These are phyloP conservation scores for Eupithecia abbreviata DNA, from an alignment of 2,888 invertebrate species.

Conservation along the genomic window DNA sequence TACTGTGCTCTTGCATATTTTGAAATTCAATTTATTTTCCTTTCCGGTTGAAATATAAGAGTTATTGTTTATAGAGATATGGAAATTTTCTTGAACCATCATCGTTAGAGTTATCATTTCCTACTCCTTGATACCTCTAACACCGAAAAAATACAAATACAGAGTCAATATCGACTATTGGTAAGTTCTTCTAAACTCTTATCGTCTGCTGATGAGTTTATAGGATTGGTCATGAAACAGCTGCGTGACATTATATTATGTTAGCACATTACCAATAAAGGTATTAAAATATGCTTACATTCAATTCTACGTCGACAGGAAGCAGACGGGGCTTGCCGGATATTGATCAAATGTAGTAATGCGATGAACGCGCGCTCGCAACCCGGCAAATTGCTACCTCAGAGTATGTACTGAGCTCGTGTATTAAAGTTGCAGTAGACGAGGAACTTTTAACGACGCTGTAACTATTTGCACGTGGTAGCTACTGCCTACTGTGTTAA, in stretches of 20 bases:
- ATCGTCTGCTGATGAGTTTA: background rate
- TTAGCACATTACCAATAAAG: background rate
- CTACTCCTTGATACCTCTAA: too few species aligned
- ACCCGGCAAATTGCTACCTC: constrained; percentile 41
- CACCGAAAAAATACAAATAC: background rate
- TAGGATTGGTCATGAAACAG: background rate
- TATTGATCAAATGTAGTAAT: constrained; percentile 43
- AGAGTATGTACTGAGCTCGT: constrained; percentile 18
- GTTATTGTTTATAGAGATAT: background rate
- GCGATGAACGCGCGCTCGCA: constrained; percentile 38
- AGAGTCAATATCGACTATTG: background rate
- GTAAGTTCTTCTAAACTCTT: background rate
- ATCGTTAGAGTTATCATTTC: too few species aligned
- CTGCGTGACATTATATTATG: background rate
- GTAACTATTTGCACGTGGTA: background rate
- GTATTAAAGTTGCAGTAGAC: background rate
- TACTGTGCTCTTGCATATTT: background rate
- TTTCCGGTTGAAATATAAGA: background rate
- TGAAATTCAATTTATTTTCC: background rate
- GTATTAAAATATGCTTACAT: background rate
- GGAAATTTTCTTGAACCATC: background rate
- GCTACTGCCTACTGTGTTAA: too few species aligned
- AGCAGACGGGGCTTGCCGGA: constrained; percentile 33
- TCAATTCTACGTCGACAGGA: constrained; percentile 9
- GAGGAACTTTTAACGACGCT: background rate